Evolutionary conservation across 2,113 vertebrate genomes (phyloP), one percentile per base, ranked within the genome.

Genomic region (Chloropsis cyanopogon): DNA sequence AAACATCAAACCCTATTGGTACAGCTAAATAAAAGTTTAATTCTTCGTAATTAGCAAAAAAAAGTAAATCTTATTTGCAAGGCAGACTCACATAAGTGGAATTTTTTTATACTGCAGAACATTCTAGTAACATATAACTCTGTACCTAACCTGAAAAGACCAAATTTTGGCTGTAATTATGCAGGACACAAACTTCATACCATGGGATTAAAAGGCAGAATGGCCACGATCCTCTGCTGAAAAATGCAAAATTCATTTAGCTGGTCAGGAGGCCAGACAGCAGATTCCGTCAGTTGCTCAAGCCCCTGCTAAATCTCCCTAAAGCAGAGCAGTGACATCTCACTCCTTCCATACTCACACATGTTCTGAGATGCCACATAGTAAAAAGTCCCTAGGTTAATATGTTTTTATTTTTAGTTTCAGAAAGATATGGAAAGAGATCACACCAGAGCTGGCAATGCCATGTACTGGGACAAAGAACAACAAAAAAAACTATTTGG

Each of bases 11-110:
- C 35, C 49, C 28, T 80, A 76, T 50, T 83, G 79, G 11, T 47
- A 44, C 41, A 71, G 83, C 49, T 68, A 59, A 89, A 86, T 54
- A 76, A 39, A 70, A 78, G 56, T n/a, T 83, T 16, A 4, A 35
- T 59, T 88, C 54, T 93, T 93, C 86, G 77, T 49, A 90, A 66
- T 85, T 61, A 92, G 64, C 35, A 76, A 93, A 95, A 94, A 91
- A 90, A 86, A 44, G 46, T 23, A 60, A 66, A 66, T 46, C 79
- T 78, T 92, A 61, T 73, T 96, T 93, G 50, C 54, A 76, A 94
- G 87, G 52, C 56, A 71, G 26, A 11, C 47, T 75, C 37, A 65
- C 42, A 21, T 22, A 57, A 71, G 70, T 47, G 56, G 35, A 49
- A 13, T 33, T 39, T 77, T 37, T 87, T 87, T 31, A 42, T 54